phyloP scores from a whole-genome alignment of 2,888 invertebrate genomes.

The Tetragonisca angustula region DNA sequence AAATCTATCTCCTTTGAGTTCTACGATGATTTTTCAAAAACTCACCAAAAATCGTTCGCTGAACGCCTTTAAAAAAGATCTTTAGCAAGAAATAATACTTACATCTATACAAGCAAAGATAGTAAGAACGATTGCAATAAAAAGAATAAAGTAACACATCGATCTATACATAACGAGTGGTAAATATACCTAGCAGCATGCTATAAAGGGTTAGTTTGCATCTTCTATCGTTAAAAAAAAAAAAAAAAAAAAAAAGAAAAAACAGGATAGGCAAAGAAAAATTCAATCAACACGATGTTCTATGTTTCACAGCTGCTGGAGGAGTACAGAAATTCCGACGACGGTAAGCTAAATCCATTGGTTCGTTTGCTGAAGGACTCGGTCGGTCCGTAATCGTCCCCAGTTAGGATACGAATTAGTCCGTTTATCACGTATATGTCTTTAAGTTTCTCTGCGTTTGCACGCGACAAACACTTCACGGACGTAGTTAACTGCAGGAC shows the following conservation, averaged over 20 bases:
- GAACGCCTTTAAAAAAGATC: no score
- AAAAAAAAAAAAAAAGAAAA: neutral
- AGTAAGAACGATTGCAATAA: no score
- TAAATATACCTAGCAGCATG: no score
- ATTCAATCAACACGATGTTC: conserved; percentile 23
- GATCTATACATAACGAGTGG: no score
- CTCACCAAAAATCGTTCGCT: no score
- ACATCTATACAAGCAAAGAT: no score
- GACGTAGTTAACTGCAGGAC: conserved; percentile 19
- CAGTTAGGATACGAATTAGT: conserved; percentile 30
- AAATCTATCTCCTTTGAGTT: no score
- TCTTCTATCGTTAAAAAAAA: neutral
- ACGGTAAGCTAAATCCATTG: conserved; percentile 85
- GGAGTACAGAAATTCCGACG: conserved; percentile 86
- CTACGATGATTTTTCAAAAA: no score
- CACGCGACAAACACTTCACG: conserved; percentile 9
- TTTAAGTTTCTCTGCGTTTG: conserved; percentile 34
- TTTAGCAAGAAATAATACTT: no score
- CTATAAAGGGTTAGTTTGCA: no score
- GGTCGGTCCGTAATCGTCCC: conserved; percentile 52
- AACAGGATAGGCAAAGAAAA: neutral
- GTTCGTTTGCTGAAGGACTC: conserved; percentile 83
- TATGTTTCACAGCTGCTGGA: conserved; percentile 85
- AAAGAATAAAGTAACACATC: no score
- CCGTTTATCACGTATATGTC: neutral